Percentiles rank a stretch among this genome's conserved stretches.
These are phyloP conservation scores for Gila robusta DNA, from an alignment of 2,797 vertebrate genomes.

Conservation along the genomic window DNA sequence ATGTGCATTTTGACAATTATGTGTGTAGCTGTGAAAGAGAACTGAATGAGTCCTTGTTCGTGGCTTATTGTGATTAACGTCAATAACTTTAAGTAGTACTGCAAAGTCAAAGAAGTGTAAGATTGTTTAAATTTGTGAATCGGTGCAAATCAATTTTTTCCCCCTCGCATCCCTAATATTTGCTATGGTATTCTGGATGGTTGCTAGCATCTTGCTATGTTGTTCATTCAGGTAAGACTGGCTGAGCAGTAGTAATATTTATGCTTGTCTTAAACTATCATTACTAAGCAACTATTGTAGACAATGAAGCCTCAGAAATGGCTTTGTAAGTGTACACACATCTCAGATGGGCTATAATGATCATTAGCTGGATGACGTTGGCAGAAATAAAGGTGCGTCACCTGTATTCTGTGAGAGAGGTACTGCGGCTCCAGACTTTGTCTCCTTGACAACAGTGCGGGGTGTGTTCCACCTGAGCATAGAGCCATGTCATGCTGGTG, in stretches of 20 bases:
- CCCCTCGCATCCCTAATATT: too few species aligned
- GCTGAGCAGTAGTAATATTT: background rate
- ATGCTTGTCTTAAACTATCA: background rate
- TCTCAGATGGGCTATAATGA: background rate
- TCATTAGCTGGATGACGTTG: background rate
- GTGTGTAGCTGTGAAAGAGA: too few species aligned
- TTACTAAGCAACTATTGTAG: background rate
- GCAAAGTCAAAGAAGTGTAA: too few species aligned
- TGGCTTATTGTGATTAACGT: too few species aligned
- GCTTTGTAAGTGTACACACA: background rate
- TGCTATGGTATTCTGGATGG: background rate
- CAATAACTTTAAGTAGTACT: too few species aligned
- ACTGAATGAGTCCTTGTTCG: too few species aligned
- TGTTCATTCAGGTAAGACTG: background rate
- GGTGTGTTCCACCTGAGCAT: constrained; percentile 81
- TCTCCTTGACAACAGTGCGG: constrained; percentile 84
- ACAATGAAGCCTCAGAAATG: background rate
- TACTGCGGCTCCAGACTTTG: constrained; percentile 95
- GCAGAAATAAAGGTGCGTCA: constrained; percentile 60
- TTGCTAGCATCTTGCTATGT: background rate
- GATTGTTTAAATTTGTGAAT: too few species aligned
- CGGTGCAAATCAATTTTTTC: too few species aligned
- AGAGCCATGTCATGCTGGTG: constrained; percentile 85
- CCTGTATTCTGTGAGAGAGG: constrained; percentile 92
- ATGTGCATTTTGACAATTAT: too few species aligned